Evolutionary conservation across 2,888 invertebrate genomes (phyloP).

Genomic region (Seira musarum): DNA sequence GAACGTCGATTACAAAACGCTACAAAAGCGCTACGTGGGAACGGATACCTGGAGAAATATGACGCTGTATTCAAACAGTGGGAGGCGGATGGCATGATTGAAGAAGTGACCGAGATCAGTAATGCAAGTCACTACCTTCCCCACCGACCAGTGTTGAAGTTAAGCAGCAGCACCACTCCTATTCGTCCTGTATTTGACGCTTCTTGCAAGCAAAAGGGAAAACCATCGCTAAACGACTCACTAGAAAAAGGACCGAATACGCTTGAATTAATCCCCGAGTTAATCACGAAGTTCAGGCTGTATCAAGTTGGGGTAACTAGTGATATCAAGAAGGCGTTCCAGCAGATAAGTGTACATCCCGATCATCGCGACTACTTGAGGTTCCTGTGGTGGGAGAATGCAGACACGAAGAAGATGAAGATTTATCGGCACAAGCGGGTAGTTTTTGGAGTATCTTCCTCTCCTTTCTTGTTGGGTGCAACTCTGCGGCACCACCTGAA

Average conservation of each 20-base stretch:
- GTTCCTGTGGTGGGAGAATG: background rate
- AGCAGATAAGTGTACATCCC: background rate
- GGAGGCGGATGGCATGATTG: slow-evolving; percentile 26
- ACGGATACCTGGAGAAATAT: background rate
- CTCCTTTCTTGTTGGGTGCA: background rate
- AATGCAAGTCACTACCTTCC: slow-evolving; percentile 60
- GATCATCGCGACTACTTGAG: slow-evolving; percentile 29
- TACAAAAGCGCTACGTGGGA: background rate
- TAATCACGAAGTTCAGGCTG: background rate
- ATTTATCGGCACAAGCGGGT: background rate
- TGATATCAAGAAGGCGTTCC: slow-evolving; percentile 52
- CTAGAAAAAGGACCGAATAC: slow-evolving; percentile 63
- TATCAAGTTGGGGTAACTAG: background rate
- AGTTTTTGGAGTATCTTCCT: background rate
- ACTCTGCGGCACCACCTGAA: background rate
- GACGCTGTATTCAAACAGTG: slow-evolving; percentile 12
- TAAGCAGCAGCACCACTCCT: slow-evolving; percentile 46
- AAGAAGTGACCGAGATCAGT: background rate
- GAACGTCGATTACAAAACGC: background rate
- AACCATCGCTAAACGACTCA: slow-evolving; percentile 59
- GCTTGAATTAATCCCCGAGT: slow-evolving; percentile 53
- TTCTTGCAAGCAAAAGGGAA: slow-evolving; percentile 47
- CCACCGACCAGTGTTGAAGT: slow-evolving; percentile 61
- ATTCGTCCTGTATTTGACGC: slow-evolving; percentile 67
- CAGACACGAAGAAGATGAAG: background rate